These are phyloP conservation scores for Sthenelais limicola DNA, from an alignment of 2,888 invertebrate species.

Conservation along the genomic window DNA sequence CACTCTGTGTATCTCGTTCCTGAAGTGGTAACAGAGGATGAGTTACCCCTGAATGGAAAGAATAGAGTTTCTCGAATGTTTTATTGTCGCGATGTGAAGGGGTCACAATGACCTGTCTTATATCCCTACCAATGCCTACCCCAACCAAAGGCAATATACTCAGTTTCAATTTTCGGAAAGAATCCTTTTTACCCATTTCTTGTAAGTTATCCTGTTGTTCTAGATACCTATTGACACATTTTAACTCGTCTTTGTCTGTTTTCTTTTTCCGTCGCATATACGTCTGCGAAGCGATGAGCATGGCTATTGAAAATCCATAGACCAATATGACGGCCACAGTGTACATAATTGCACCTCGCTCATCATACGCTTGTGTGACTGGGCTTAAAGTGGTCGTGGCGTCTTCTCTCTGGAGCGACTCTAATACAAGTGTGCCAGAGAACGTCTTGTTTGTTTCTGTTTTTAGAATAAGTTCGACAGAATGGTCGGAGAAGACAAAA, in stretches of 20 bases:
- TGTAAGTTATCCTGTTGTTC: conserved; percentile 52
- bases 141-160: conserved; percentile 43
- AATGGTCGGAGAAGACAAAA: background rate
- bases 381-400: background rate
- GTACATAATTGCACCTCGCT: conserved; percentile 67
- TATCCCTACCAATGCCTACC: conserved; percentile 27
- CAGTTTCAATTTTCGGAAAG: conserved; percentile 50
- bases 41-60: too few relatives aligned
- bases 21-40: too few relatives aligned
- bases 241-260: conserved; percentile 46
- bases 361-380: conserved; percentile 8
- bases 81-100: too few relatives aligned
- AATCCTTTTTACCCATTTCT: conserved; percentile 49
- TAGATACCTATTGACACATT: conserved; percentile 54
- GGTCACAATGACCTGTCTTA: background rate
- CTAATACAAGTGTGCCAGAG: conserved; percentile 4
- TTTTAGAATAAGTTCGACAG: conserved; percentile 10
- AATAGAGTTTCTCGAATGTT: too few relatives aligned
- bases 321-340: conserved; percentile 71
- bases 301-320: conserved; percentile 70
- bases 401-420: background rate
- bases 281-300: conserved; percentile 71
- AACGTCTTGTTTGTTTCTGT: conserved; percentile 24
- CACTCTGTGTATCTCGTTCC: too few relatives aligned
- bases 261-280: conserved; percentile 53